Conservation (phyloP, 1,140 invertebrate genomes). For the Plutomurus gul region DNA sequence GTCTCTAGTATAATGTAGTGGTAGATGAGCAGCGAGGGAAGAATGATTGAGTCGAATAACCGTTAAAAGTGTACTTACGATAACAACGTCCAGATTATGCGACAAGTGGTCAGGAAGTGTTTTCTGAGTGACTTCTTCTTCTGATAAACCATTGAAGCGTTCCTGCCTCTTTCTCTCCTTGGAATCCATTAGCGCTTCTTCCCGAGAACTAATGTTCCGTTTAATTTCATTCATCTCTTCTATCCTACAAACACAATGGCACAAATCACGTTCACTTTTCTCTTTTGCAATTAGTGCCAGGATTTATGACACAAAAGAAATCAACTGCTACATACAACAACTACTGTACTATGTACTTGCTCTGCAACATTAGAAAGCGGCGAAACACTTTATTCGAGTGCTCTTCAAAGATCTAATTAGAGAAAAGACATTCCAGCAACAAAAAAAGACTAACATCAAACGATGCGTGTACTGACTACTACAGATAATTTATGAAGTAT, state of each 20-base stretch:
- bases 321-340: not conserved
- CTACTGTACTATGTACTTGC: not conserved
- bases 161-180: slow-evolving; percentile 93
- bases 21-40: not conserved
- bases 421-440: not conserved
- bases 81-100: slow-evolving; percentile 93
- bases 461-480: not conserved
- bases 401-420: not conserved
- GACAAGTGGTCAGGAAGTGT: slow-evolving; percentile 91
- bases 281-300: not conserved
- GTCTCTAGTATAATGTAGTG: not conserved
- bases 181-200: slow-evolving; percentile 63
- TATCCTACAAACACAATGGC: slow-evolving; percentile 34
- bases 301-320: not conserved
- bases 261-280: not conserved
- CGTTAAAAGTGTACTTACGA: slow-evolving; percentile 93
- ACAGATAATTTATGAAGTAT: not conserved
- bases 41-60: not conserved
- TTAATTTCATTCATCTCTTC: slow-evolving; percentile 48
- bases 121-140: slow-evolving; percentile 91
- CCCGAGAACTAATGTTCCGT: slow-evolving; percentile 58
- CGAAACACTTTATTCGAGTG: no score
- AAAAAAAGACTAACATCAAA: not conserved
- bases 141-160: slow-evolving; percentile 94
- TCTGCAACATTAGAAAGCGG: no score